Evolutionary conservation across 1,140 invertebrate genomes (phyloP), one percentile per base, ranked within the genome.

Genomic region (Meteorus sp.): DNA sequence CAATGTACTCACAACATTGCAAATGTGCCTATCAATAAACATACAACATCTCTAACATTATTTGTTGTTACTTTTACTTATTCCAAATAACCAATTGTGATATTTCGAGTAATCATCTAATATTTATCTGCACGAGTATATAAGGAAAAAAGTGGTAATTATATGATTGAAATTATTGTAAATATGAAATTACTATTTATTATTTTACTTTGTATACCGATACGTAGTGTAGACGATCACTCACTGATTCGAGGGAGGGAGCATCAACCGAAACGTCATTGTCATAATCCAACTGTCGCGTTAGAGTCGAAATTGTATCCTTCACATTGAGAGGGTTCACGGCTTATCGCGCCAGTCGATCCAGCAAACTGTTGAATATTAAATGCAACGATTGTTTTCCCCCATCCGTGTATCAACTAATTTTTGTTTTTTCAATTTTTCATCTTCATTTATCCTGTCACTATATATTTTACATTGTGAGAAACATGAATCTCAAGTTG

Each of bases 1-100:
- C 70, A 76, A 75, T 73, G 76, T 78, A 76, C 76, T 78, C 69
- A 78, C 76, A 78, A 76, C 76, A 78, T 75, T 75, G 72, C 68
- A 67, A 72, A 72, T 74, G 70, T 67, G 68, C 73, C 74, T 70
- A 64, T 70, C 58, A 65, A 61, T 67, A 58, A 64, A 68, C 65
- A 65, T 55, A 17, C 23, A n/a, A 41, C 29, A 43, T 64, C 56
- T 68, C 63, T 70, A 69, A 66, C 56, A 57, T 59, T 68, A 66
- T 50, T 31, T 64, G 67, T 57, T 27, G 31, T 20, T 52, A 47
- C 20, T 44, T 20, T 27, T n/a, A n/a, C n/a, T n/a, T n/a, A n/a
- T n/a, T n/a, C n/a, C n/a, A n/a, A n/a, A n/a, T n/a, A n/a, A n/a
- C n/a, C n/a, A n/a, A n/a, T n/a, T n/a, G n/a, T n/a, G n/a, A n/a